Evolutionary conservation across 2,113 vertebrate species (phyloP), one percentile per base, ranked within the genome.

Genomic region (Grantiella picta): DNA sequence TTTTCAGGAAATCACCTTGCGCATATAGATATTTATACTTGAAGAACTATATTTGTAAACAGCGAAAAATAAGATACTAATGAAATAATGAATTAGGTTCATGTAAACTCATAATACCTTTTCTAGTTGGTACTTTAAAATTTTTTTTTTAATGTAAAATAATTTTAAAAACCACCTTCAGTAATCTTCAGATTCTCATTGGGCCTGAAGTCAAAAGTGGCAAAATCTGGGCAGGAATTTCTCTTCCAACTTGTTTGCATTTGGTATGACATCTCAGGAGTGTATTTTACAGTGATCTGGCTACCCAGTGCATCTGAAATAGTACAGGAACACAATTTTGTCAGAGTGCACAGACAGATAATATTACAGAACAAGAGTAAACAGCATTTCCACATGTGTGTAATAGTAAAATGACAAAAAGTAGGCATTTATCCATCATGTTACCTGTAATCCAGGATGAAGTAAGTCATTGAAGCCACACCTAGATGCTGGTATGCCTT

Each of bases 391-490:
- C 65, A 69, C 13, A 4, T 44, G 79, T 73, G 38, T 75, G 6
- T 88, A 49, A 33, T 81, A 82, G 50, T 60, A 27, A 89, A 90
- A 92, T 71, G 49, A 52, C 60, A 86, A 80, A 66, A 95, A 89
- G 40, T 86, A 71, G 86, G 60, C 7, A 3, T 71, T 95, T 92
- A 69, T 75, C 68, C 53, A 6, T 86, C 86, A 79, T 0, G 2
- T 86, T 89, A 96, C 93, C 89, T 96, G 53, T 91, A 86, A 89
- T 70, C n/a, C 44, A 49, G 76, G 61, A 78, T 96, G 76, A 90
- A 93, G 35, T 76, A 89, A 89, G 49, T 92, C 64, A 81, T 93
- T 91, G 93, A 95, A 88, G 84, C 89, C 96, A 86, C 94, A 89
- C 95, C 91, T 92, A 93, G 76, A 71, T 94, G 65, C 36, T 92